Conservation (phyloP, 2,113 vertebrate species). For the Speoplatyrhinus poulsoni region DNA sequence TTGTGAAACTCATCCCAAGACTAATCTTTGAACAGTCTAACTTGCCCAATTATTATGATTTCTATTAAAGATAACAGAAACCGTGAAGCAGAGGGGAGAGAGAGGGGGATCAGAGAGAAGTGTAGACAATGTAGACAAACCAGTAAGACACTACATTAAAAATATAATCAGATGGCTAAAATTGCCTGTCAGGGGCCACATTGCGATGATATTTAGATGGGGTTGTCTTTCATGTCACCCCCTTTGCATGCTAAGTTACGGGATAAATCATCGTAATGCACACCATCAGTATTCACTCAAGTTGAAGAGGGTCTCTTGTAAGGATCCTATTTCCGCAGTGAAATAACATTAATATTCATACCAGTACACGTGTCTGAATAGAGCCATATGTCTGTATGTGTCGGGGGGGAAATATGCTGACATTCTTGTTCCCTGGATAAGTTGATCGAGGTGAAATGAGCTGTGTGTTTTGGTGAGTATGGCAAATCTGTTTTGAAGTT, state of each 20-base stretch:
- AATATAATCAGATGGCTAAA: conserved; percentile 45
- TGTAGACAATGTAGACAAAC: conserved; percentile 25
- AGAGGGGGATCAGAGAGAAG: not conserved
- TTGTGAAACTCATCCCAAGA: conserved; percentile 1
- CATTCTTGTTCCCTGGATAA: conserved; percentile 30
- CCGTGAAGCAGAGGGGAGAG: not conserved
- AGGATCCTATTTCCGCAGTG: conserved; percentile 32
- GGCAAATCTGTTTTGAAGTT: conserved; percentile 21
- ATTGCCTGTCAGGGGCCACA: conserved; percentile 41
- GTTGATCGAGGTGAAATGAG: conserved; percentile 6
- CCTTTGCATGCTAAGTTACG: conserved; percentile 24
- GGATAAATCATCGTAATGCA: conserved; percentile 54
- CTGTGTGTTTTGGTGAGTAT: not conserved
- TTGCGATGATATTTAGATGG: conserved; percentile 35
- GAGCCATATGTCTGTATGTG: conserved; percentile 55
- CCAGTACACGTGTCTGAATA: conserved; percentile 33
- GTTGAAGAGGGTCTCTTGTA: conserved; percentile 38
- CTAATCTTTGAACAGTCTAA: conserved; percentile 12
- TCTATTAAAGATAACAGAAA: conserved; percentile 3
- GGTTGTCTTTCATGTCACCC: conserved; percentile 48
- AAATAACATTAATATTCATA: conserved; percentile 60
- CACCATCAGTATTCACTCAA: conserved; percentile 45
- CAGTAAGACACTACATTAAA: conserved; percentile 45
- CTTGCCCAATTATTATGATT: conserved; percentile 24
- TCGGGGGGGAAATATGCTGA: conserved; percentile 43